phyloP scores from a whole-genome alignment of 1,140 invertebrate species.

The Sminthurinus signatus region DNA sequence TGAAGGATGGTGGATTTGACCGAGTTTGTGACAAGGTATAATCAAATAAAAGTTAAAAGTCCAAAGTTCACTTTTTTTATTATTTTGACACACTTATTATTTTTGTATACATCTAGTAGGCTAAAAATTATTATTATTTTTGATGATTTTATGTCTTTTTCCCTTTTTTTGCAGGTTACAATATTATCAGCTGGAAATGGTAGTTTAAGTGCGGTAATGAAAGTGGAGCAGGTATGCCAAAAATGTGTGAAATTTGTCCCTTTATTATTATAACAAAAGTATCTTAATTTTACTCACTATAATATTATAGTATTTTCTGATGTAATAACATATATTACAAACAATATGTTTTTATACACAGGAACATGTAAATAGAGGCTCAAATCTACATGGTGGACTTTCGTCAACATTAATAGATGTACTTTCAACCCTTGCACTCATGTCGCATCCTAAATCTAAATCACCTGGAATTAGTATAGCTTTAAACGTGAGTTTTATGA shows the following conservation, averaged over 20 bases:
- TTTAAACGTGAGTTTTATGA: conserved; percentile 63
- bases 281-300: neutral
- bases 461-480: conserved; percentile 65
- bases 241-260: conserved; percentile 52
- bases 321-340: conserved; percentile 47
- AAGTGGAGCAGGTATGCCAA: conserved; percentile 64
- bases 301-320: too few relatives aligned
- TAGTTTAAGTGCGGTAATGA: conserved; percentile 64
- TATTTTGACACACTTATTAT: neutral
- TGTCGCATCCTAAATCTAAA: conserved; percentile 49
- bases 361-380: too few relatives aligned
- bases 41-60: neutral
- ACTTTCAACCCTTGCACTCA: conserved; percentile 71
- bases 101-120: conserved; percentile 17
- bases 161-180: conserved; percentile 54
- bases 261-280: conserved; percentile 1
- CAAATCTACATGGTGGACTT: conserved; percentile 81
- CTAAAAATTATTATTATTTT: neutral
- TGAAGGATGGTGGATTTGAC: conserved; percentile 44
- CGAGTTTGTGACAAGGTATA: conserved; percentile 50
- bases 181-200: conserved; percentile 62
- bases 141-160: neutral
- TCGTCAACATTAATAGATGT: conserved; percentile 73
- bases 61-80: conserved; percentile 13
- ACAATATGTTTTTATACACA: too few relatives aligned